Evolutionary conservation across 1,140 invertebrate genomes (phyloP).

Genomic region (Hermetia illucens): DNA sequence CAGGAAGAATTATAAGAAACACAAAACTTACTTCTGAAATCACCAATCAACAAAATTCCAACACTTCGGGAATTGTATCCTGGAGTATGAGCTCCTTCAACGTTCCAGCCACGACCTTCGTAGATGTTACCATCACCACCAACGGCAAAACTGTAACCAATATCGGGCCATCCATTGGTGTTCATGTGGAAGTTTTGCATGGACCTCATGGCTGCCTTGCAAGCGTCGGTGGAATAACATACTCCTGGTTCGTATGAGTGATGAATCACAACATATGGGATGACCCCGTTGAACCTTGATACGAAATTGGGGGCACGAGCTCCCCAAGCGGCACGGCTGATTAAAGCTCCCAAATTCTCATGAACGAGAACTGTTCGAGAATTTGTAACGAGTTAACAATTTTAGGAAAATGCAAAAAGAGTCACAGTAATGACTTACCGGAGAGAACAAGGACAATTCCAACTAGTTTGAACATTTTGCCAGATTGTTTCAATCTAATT

Average conservation of each 20-base stretch:
- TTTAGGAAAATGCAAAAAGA: no score
- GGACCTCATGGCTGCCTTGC: slow-evolving; percentile 31
- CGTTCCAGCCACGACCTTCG: slow-evolving; percentile 44
- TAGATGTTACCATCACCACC: slow-evolving; percentile 42
- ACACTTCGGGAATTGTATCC: slow-evolving; percentile 37
- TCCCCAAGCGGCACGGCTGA: no score
- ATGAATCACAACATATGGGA: slow-evolving; percentile 53
- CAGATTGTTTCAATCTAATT: no score
- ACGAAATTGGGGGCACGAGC: no score
- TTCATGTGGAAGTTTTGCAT: slow-evolving; percentile 44
- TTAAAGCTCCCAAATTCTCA: no score
- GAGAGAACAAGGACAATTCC: no score
- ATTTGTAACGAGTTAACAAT: no score
- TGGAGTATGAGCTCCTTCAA: slow-evolving; percentile 37
- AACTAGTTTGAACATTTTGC: no score
- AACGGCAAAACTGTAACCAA: slow-evolving; percentile 38
- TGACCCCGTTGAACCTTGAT: no score
- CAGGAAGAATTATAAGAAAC: no score
- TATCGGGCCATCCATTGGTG: slow-evolving; percentile 44
- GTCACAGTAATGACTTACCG: no score
- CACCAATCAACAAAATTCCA: slow-evolving; percentile 55
- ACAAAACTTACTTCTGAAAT: slow-evolving; percentile 33
- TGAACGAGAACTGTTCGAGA: no score
- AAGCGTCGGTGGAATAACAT: slow-evolving; percentile 34
- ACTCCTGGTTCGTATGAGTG: slow-evolving; percentile 41